Percentiles rank a stretch among this genome's conserved stretches.
Evolutionary conservation across 2,888 invertebrate genomes (phyloP).

Genomic region (Stegophylla sp.): DNA sequence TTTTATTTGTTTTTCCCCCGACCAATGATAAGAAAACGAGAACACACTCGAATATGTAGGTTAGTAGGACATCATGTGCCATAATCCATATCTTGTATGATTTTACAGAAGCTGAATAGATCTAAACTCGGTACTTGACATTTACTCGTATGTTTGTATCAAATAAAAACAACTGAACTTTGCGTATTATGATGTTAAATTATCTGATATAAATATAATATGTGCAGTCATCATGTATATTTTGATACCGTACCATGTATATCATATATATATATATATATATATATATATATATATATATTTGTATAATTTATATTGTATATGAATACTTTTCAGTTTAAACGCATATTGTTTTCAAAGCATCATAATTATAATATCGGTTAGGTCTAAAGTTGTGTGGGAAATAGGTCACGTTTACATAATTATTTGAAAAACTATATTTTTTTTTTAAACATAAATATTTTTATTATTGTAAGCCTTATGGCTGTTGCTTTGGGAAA

Average conservation of each 20-base stretch:
- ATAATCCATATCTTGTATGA: constrained; percentile 36
- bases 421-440: constrained; percentile 1
- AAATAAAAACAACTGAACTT: constrained; percentile 25
- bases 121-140: constrained; percentile 1
- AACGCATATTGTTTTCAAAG: constrained; percentile 25
- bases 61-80: constrained; percentile 52
- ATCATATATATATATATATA: neutral
- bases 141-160: constrained; percentile 15
- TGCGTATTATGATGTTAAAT: neutral
- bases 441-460: neutral
- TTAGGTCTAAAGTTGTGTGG: constrained; percentile 39
- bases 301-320: too few species aligned
- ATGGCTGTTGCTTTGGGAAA: constrained; percentile 9
- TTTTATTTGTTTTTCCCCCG: constrained; percentile 15
- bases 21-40: constrained; percentile 54
- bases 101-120: constrained; percentile 52
- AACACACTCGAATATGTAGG: constrained; percentile 55
- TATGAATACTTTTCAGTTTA: constrained; percentile 28
- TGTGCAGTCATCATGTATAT: too few species aligned
- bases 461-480: constrained; percentile 24
- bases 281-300: too few species aligned
- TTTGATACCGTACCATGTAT: too few species aligned
- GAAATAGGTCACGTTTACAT: constrained; percentile 56
- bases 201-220: too few species aligned
- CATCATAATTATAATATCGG: constrained; percentile 33